Conservation (phyloP, 35 echinoderm and acorn worm species). For the Nesometra sesokonis region DNA sequence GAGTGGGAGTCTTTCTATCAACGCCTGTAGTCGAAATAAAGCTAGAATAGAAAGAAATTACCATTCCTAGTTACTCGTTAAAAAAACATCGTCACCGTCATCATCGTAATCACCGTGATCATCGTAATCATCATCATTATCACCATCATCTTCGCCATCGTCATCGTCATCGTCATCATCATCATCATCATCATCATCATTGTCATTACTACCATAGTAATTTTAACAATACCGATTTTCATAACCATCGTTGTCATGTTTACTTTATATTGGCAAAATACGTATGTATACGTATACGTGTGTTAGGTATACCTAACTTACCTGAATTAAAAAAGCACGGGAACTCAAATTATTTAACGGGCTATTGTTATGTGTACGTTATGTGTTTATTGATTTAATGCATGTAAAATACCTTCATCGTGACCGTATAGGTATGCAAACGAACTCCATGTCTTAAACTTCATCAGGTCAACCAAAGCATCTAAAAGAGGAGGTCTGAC, state of each 20-base stretch:
- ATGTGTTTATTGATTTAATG: no score
- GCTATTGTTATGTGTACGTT: no score
- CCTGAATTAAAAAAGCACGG: neutral
- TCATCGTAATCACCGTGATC: no score
- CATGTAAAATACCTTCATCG: conserved; percentile 66
- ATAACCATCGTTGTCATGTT: neutral
- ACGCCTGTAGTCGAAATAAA: neutral
- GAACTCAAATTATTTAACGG: no score
- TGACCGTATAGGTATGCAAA: conserved; percentile 74
- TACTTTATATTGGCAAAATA: neutral
- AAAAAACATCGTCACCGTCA: no score
- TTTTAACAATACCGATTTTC: no score
- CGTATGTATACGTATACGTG: neutral
- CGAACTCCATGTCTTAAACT: conserved; percentile 44
- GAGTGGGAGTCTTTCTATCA: neutral
- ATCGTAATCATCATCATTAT: no score
- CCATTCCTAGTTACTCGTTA: no score
- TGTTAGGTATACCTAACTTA: neutral
- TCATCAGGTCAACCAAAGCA: conserved; percentile 35
- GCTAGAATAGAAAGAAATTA: neutral
- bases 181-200: no score
- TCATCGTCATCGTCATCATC: no score
- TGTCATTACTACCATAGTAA: no score
- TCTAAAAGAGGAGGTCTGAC: conserved; percentile 55
- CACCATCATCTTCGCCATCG: no score